phyloP scores from a whole-genome alignment of 1,140 invertebrate species.

The Ceratoteleas bidentatus region DNA sequence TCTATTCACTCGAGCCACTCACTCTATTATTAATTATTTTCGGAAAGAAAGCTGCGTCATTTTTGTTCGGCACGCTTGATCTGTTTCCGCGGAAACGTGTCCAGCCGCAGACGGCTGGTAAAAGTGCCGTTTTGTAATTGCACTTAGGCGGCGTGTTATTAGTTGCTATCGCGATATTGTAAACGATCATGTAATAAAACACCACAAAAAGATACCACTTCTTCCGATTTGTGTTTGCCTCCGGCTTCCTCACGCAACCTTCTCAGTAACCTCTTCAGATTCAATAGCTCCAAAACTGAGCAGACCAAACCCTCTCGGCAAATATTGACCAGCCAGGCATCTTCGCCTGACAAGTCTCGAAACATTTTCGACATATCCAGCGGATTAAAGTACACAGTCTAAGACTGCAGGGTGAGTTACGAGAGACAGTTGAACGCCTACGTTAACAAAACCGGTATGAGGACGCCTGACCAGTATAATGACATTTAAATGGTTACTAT shows the following conservation, averaged over 20 bases:
- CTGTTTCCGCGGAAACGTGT: constrained; percentile 25
- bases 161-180: constrained; percentile 17
- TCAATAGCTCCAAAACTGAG: too few relatives aligned
- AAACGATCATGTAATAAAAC: constrained; percentile 24
- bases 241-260: too few relatives aligned
- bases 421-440: constrained; percentile 58
- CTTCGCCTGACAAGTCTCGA: too few relatives aligned
- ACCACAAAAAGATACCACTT: too few relatives aligned
- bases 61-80: constrained; percentile 22
- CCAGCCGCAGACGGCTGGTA: constrained; percentile 3
- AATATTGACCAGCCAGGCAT: too few relatives aligned
- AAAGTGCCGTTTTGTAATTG: constrained; percentile 11
- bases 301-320: too few relatives aligned
- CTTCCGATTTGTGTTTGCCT: neutral
- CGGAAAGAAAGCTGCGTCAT: constrained; percentile 24
- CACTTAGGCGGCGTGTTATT: constrained; percentile 1
- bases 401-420: constrained; percentile 40
- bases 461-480: constrained; percentile 63
- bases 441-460: constrained; percentile 58
- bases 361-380: constrained; percentile 11
- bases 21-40: constrained; percentile 31
- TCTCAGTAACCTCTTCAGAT: too few relatives aligned
- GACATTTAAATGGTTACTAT: constrained; percentile 67
- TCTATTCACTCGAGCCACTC: constrained; percentile 1
- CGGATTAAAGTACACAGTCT: constrained; percentile 2